These are phyloP conservation scores for Cephus cinctus DNA, from an alignment of 1,140 invertebrate species.

Conservation along the genomic window DNA sequence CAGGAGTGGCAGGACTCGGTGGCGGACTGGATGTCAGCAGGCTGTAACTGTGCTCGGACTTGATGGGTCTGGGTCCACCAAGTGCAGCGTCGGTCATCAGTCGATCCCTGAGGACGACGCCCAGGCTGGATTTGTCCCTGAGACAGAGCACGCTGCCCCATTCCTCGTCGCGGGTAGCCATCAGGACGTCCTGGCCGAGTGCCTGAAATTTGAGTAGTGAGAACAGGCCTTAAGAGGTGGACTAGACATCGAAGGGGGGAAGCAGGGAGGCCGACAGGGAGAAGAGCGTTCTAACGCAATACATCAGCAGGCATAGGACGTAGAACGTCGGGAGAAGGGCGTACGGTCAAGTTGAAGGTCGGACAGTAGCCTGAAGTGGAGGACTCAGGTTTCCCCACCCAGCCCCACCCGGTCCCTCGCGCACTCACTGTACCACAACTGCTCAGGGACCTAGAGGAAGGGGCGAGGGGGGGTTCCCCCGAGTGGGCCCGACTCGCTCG, in stretches of 20 bases:
- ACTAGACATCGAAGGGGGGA: too few relatives aligned
- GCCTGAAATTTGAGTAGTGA: too few relatives aligned
- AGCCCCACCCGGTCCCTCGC: neutral
- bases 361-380: constrained; percentile 7
- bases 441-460: neutral
- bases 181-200: constrained; percentile 36
- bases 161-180: constrained; percentile 46
- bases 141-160: constrained; percentile 34
- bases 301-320: too few relatives aligned
- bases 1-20: constrained; percentile 59
- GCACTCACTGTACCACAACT: too few relatives aligned
- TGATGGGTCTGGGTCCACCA: constrained; percentile 72
- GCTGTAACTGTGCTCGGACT: constrained; percentile 84
- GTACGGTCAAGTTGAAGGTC: constrained; percentile 44
- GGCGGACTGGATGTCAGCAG: constrained; percentile 61
- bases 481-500: constrained; percentile 16
- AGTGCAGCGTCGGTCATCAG: constrained; percentile 87
- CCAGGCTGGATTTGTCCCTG: constrained; percentile 37
- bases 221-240: too few relatives aligned
- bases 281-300: too few relatives aligned
- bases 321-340: constrained; percentile 19
- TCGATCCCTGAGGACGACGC: constrained; percentile 80
- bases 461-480: constrained; percentile 2
- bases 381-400: too few relatives aligned
- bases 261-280: too few relatives aligned